phyloP scores from a whole-genome alignment of 2,888 invertebrate species.

The Trachelus stipa region DNA sequence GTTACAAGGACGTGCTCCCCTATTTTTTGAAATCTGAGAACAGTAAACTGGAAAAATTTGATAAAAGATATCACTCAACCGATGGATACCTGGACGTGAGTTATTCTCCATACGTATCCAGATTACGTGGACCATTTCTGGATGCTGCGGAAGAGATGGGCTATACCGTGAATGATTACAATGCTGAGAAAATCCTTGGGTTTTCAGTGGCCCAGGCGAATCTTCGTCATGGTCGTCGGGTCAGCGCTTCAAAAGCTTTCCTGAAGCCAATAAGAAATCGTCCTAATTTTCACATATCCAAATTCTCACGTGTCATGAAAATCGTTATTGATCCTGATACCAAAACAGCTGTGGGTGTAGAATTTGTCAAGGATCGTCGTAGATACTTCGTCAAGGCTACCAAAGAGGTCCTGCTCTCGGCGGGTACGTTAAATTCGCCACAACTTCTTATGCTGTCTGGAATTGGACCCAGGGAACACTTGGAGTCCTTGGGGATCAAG shows the following conservation, averaged over 20 bases:
- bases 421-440: constrained; percentile 86
- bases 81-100: constrained; percentile 79
- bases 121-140: constrained; percentile 74
- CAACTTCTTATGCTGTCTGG: constrained; percentile 90
- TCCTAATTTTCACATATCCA: constrained; percentile 78
- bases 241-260: constrained; percentile 85
- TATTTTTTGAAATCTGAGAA: constrained; percentile 86
- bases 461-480: constrained; percentile 76
- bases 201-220: constrained; percentile 80
- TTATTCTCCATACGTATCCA: constrained; percentile 74
- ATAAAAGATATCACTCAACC: constrained; percentile 74
- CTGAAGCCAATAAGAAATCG: constrained; percentile 75
- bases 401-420: constrained; percentile 83
- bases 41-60: constrained; percentile 69
- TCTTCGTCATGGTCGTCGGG: constrained; percentile 78
- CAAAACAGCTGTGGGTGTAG: constrained; percentile 76
- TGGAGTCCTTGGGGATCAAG: constrained; percentile 72
- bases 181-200: constrained; percentile 74
- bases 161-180: constrained; percentile 79
- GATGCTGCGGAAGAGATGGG: constrained; percentile 78
- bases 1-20: constrained; percentile 77
- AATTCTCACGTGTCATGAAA: constrained; percentile 76
- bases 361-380: constrained; percentile 74
- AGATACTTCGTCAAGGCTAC: constrained; percentile 70
- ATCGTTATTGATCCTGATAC: constrained; percentile 74